phyloP scores from a whole-genome alignment of 2,797 vertebrate genomes.

The Mergus octosetaceus region DNA sequence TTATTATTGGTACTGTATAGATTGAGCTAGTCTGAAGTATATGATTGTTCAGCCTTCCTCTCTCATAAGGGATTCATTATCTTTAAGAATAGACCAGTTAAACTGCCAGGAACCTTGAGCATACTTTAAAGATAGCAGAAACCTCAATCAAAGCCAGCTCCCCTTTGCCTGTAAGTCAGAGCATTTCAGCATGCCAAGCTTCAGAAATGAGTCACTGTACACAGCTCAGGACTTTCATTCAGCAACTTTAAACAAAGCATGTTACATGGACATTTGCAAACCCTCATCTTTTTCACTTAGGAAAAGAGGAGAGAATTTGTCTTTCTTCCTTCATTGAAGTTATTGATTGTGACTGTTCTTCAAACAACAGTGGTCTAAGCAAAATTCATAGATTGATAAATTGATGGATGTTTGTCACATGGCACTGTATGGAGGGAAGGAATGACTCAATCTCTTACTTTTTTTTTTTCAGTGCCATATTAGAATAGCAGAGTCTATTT shows the following conservation, averaged over 20 bases:
- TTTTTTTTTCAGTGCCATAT: not conserved
- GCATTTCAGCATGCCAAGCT: not conserved
- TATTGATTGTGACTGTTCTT: not conserved
- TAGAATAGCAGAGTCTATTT: not conserved
- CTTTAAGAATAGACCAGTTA: not conserved
- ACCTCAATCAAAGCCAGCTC: not conserved
- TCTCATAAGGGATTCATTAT: constrained; percentile 20
- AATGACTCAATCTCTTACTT: not conserved
- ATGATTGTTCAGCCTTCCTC: not conserved
- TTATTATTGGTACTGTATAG: not conserved
- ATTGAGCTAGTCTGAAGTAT: not conserved
- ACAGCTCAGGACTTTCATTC: not conserved
- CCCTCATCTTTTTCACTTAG: not conserved
- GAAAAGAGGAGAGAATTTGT: not conserved
- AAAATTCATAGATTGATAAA: not conserved
- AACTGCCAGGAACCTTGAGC: not conserved
- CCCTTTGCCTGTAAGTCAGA: not conserved
- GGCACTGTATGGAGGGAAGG: not conserved
- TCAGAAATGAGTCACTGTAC: not conserved
- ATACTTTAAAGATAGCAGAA: constrained; percentile 1
- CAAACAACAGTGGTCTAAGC: not conserved
- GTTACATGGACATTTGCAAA: not conserved
- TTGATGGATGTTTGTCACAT: not conserved
- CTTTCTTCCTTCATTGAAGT: not conserved
- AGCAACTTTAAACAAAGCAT: not conserved